phyloP scores from a whole-genome alignment of 2,888 invertebrate species.

The Epistrophella euchroma region DNA sequence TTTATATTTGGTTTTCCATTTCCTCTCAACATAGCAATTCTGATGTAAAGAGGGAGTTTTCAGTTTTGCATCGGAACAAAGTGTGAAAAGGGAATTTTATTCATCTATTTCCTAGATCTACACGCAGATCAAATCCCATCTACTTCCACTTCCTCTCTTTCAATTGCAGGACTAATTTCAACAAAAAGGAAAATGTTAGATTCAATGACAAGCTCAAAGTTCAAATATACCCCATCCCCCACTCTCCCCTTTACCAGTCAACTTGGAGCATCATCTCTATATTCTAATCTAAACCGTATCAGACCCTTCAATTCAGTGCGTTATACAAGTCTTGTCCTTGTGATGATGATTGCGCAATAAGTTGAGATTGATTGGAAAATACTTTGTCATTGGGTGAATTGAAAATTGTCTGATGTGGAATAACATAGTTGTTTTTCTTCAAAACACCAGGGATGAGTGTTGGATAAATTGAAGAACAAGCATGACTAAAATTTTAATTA shows the following conservation, averaged over 20 bases:
- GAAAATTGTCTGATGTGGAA: constrained; percentile 58
- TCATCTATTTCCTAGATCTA: constrained; percentile 3
- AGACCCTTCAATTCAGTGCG: constrained; percentile 20
- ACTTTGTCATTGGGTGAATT: constrained; percentile 74
- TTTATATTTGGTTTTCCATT: constrained; percentile 50
- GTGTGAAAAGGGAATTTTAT: constrained; percentile 30
- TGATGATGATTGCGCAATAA: constrained; percentile 73
- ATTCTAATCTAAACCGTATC: background rate
- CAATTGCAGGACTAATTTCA: constrained; percentile 43
- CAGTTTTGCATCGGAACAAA: background rate
- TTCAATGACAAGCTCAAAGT: constrained; percentile 73
- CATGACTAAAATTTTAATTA: constrained; percentile 76
- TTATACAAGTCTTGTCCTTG: no score
- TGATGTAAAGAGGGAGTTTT: constrained; percentile 17
- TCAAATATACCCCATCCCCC: constrained; percentile 34
- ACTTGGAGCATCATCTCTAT: constrained; percentile 30
- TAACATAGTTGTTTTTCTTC: constrained; percentile 39
- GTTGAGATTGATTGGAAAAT: constrained; percentile 76
- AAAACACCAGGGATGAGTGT: background rate
- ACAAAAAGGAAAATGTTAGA: constrained; percentile 68
- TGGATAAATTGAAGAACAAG: constrained; percentile 28
- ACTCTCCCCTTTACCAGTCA: background rate
- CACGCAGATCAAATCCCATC: background rate
- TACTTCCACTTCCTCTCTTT: background rate
- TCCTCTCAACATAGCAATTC: constrained; percentile 5